phyloP scores from a whole-genome alignment of 53 echinoderm and acorn worm genomes.

The Henricia sp. region DNA sequence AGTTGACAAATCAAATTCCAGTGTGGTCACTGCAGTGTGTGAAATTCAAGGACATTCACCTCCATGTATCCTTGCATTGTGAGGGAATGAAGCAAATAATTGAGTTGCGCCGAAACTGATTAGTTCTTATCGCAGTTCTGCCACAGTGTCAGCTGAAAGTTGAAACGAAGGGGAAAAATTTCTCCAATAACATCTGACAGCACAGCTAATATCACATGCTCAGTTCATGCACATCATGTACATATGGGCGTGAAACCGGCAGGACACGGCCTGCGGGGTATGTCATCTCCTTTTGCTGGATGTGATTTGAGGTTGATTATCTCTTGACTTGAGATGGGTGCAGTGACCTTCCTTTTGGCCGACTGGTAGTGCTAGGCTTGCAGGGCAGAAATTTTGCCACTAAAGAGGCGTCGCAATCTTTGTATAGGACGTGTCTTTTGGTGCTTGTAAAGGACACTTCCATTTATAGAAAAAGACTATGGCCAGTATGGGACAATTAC shows the following conservation, averaged over 20 bases:
- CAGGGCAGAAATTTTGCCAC: no score
- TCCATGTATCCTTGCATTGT: neutral
- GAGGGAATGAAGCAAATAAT: neutral
- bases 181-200: constrained; percentile 11
- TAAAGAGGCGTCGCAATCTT: no score
- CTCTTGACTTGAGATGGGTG: neutral
- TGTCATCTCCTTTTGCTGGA: neutral
- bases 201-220: constrained; percentile 2
- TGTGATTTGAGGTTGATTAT: neutral
- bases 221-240: neutral
- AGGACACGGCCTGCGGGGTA: neutral
- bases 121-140: no score
- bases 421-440: no score
- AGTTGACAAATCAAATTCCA: neutral
- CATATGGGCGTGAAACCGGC: neutral
- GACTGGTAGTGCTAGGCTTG: neutral
- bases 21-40: neutral
- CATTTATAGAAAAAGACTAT: no score
- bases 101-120: neutral
- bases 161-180: neutral
- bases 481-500: no score
- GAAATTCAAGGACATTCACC: neutral
- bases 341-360: neutral
- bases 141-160: neutral
- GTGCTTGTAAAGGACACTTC: no score